Evolutionary conservation across 2,888 invertebrate genomes (phyloP), one percentile per base, ranked within the genome.

Genomic region (Oegoconia quadripuncta): DNA sequence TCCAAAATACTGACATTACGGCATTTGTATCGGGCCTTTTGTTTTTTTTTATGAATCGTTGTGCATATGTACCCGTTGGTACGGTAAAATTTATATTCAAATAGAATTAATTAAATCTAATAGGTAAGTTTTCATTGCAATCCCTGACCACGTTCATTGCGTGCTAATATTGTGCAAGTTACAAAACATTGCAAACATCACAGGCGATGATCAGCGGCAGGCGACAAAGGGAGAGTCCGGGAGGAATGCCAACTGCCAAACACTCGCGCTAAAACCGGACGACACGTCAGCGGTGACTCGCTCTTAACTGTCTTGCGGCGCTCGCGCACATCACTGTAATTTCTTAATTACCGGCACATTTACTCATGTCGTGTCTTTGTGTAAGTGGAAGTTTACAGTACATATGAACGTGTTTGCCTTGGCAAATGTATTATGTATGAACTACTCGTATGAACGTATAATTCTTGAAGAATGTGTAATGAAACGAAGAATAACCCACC

Each of bases 211-310:
- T 22, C 15, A 33, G 12, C 17, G 20, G 9, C 65, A 68, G 70
- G 77, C 60, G 74, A 64, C n/a, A 52, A 59, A 72, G 71, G 74
- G 75, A 74, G 70, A 74, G 64, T 64, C 67, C 66, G 69, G 68
- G 67, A 61, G 63, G 58, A 55, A 50, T 59, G 64, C 61, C 64
- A 34, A 34, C 20, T 74, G 77, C 75, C 76, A 84, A 76, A 67
- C 71, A 67, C 68, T 71, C 70, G 29, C 17, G 70, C 82, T 81
- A 83, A 83, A 81, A 68, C 59, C 56, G 74, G 77, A 64, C 44
- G 72, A 62, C 74, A 71, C 79, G 78, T 78, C 82, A 79, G 64
- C 55, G 60, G 39, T 47, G 44, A 44, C 50, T 44, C 50, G 42
- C 46, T 50, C 59, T n/a, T 49, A 62, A 28, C 23, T 40, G 35